These are phyloP conservation scores for Phaetusa simplex DNA, from an alignment of 2,113 vertebrate species.

Conservation along the genomic window DNA sequence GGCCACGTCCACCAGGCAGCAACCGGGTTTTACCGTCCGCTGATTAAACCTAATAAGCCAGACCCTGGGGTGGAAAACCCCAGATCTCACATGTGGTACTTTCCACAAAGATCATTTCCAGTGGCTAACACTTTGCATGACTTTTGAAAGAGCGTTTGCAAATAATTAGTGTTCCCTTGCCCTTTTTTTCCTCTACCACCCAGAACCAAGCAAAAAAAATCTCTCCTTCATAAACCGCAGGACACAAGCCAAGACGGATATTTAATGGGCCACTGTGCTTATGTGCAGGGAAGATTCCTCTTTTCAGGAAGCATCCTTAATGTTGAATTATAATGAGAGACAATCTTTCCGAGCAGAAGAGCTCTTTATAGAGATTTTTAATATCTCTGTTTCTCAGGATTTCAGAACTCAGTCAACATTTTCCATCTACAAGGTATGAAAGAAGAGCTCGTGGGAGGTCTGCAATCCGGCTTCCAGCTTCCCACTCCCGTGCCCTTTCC, in stretches of 20 bases:
- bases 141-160: background rate
- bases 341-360: background rate
- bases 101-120: background rate
- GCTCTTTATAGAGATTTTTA: background rate
- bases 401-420: slow-evolving; percentile 12
- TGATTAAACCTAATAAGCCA: background rate
- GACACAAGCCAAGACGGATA: background rate
- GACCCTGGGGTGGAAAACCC: background rate
- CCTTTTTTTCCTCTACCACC: background rate
- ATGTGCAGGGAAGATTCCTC: background rate
- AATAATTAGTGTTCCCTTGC: background rate
- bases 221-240: background rate
- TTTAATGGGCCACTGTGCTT: background rate
- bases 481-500: background rate
- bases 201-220: background rate
- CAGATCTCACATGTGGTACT: background rate
- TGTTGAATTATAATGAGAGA: background rate
- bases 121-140: background rate
- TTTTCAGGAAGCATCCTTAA: background rate
- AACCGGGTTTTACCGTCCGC: background rate
- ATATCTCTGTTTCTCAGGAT: background rate
- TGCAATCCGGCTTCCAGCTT: background rate
- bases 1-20: background rate
- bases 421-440: background rate
- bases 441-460: background rate